Evolutionary conservation across 1,140 invertebrate species (phyloP), one percentile per base, ranked within the genome.

Genomic region (Saxidomus purpurata): DNA sequence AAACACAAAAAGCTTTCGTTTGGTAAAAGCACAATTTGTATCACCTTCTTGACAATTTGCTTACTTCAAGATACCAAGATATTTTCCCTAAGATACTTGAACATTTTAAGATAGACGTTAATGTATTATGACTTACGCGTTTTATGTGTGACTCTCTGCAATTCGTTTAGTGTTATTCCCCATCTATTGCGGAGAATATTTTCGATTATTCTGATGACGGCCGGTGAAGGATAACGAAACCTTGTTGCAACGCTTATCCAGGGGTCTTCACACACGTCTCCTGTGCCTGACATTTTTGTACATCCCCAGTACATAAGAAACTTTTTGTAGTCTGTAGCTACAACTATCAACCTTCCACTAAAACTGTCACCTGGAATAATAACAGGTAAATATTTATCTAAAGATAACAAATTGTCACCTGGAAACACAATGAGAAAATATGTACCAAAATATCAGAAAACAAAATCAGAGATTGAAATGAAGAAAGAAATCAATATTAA

Each of bases 231-330:
- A 13, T 43, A 3, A 2, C 15, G 25, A 0, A 22, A 11, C 11
- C 80, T 13, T n/a, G 80, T 83, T 69, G 61, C 61, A 11, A 83
- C 59, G 28, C 28, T 36, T 1, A 83, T 13, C 80, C 80, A 83
- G 1, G 80, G 80, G 40, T 83, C 80, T 0, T 67, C 61, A 67
- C 80, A 83, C 47, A 0, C 67, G 22, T 61, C 19, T n/a, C 52
- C 59, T 15, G 61, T 47, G 0, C 59, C 36, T 4, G 34, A 22
- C 28, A 34, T 15, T 63, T 47, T 83, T 25, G 80, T 67, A 36
- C 80, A 83, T n/a, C 80, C 80, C 36, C 38, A 67, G 15, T 28
- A 22, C 4, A 83, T 83, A 67, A 8, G 15, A 40, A 67, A 83
- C 15, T 8, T 25, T 22, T 83, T 67, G 31, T 83, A 83, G 52